phyloP scores from a whole-genome alignment of 2,797 vertebrate genomes.

The Labeo calbasu region DNA sequence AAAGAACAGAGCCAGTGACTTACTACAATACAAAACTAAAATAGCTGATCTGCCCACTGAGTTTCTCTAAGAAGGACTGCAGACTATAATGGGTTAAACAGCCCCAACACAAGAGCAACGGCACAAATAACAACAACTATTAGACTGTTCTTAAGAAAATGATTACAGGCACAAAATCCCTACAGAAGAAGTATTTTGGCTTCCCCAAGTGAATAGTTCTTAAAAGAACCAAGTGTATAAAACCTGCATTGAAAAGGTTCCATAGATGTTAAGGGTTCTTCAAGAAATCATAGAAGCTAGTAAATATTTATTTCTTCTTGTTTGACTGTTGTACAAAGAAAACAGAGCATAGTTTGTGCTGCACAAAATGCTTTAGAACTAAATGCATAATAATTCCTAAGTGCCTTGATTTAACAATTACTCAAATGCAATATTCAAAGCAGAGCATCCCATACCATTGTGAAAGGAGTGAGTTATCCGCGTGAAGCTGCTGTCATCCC shows the following conservation, averaged over 20 bases:
- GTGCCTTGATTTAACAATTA: not conserved
- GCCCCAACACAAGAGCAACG: no score
- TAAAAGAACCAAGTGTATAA: not conserved
- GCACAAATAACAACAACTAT: no score
- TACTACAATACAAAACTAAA: not conserved
- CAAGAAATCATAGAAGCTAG: not conserved
- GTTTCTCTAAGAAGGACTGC: not conserved
- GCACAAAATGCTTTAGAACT: not conserved
- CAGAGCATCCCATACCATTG: constrained; percentile 52
- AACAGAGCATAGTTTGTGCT: not conserved
- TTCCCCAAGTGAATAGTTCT: not conserved
- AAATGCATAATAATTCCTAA: not conserved
- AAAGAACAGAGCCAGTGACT: not conserved
- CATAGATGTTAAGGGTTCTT: not conserved
- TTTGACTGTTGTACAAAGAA: not conserved
- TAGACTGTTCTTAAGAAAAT: no score
- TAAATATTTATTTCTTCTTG: not conserved
- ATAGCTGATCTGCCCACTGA: not conserved
- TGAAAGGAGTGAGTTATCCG: constrained; percentile 44
- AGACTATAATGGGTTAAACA: not conserved
- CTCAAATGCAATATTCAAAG: not conserved
- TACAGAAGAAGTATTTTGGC: not conserved
- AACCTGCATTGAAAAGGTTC: not conserved
- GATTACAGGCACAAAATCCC: no score
- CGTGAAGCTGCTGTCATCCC: constrained; percentile 25